A percentile compares a stretch with the other conserved stretches of the same genome.
Conservation (phyloP, 2,888 invertebrate genomes). For the Eilema griseolum region DNA sequence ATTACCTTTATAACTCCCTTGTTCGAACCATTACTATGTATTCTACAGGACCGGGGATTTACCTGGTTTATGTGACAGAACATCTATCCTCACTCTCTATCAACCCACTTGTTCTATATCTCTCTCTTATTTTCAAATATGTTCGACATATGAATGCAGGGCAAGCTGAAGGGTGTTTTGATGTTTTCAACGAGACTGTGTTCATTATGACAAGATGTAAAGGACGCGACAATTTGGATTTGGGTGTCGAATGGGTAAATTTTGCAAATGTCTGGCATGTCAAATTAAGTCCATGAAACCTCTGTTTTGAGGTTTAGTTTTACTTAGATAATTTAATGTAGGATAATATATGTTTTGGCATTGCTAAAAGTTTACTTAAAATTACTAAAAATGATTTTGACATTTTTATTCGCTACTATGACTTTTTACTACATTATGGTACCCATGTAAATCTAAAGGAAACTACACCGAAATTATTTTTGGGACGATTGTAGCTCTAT, state of each 20-base stretch:
- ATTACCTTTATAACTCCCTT: slow-evolving; percentile 51
- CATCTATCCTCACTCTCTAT: slow-evolving; percentile 24
- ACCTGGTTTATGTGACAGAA: slow-evolving; percentile 50
- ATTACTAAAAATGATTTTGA: too few relatives aligned
- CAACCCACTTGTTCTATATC: neutral
- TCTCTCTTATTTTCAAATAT: slow-evolving; percentile 33
- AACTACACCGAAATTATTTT: too few relatives aligned
- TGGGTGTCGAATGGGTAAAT: neutral
- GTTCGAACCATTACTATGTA: slow-evolving; percentile 58
- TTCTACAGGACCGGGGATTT: slow-evolving; percentile 57
- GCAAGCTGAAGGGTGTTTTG: slow-evolving; percentile 36
- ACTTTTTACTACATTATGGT: too few relatives aligned
- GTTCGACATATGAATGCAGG: slow-evolving; percentile 29
- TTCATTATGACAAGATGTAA: slow-evolving; percentile 27
- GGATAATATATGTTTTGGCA: too few relatives aligned
- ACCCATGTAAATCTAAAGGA: too few relatives aligned
- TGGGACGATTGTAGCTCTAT: too few relatives aligned
- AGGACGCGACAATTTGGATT: slow-evolving; percentile 1
- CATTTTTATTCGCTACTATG: too few relatives aligned
- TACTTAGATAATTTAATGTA: too few relatives aligned
- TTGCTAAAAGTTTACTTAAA: too few relatives aligned
- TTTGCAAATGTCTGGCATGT: neutral
- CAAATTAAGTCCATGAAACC: neutral
- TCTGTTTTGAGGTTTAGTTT: neutral
- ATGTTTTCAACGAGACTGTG: slow-evolving; percentile 30